phyloP scores from a whole-genome alignment of 1,140 invertebrate species.

The Cherax destructor region DNA sequence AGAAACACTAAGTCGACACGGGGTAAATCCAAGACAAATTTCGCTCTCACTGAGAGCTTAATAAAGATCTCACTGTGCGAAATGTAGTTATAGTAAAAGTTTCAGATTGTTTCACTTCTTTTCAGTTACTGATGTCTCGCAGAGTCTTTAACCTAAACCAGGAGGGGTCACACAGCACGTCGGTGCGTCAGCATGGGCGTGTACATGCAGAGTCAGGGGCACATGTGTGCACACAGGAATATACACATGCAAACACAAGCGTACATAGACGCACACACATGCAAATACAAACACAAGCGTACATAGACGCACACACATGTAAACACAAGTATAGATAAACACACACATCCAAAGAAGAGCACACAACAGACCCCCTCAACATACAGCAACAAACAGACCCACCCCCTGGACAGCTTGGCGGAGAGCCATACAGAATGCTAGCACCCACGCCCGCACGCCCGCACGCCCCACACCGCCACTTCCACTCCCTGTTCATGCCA shows the following conservation, averaged over 20 bases:
- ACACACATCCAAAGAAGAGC: not conserved
- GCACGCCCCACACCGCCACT: not conserved
- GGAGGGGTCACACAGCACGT: too few species aligned
- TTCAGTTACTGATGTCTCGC: too few species aligned
- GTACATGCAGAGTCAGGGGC: not conserved
- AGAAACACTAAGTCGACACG: too few species aligned
- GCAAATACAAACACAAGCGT: not conserved
- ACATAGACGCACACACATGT: not conserved
- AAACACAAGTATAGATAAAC: not conserved
- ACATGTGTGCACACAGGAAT: conserved; percentile 12
- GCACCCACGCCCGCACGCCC: not conserved
- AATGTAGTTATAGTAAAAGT: too few species aligned
- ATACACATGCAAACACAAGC: conserved; percentile 1
- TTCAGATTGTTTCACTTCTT: too few species aligned
- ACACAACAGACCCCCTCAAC: not conserved
- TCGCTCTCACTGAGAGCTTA: too few species aligned
- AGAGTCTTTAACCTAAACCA: too few species aligned
- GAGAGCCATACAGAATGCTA: not conserved
- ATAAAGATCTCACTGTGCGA: too few species aligned
- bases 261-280: conserved; percentile 8
- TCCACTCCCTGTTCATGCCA: not conserved
- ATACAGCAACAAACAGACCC: not conserved
- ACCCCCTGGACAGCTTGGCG: not conserved
- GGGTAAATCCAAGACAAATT: too few species aligned
- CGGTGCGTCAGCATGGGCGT: too few species aligned